Conservation (phyloP, 2,888 invertebrate species). For the Coelinius sp. region DNA sequence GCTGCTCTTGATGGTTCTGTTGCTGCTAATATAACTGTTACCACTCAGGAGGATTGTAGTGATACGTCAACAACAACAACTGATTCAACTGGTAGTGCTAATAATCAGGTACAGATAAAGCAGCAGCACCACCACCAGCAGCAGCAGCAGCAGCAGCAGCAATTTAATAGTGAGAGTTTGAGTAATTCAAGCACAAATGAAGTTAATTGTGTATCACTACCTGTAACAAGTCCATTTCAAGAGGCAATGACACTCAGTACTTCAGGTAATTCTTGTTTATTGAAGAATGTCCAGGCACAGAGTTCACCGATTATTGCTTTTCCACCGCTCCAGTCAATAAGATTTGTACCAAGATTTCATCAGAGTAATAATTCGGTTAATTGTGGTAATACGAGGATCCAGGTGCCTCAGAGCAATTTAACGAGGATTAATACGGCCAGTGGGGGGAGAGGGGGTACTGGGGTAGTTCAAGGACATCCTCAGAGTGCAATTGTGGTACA, state of each 20-base stretch:
- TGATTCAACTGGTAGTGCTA: conserved; percentile 37
- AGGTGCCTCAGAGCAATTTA: conserved; percentile 47
- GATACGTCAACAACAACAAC: conserved; percentile 53
- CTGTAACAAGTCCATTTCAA: conserved; percentile 61
- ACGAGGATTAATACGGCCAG: not conserved
- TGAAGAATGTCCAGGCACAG: conserved; percentile 65
- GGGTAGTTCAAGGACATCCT: conserved; percentile 43
- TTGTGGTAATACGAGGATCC: too few relatives aligned
- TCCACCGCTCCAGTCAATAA: conserved; percentile 66
- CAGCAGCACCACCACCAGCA: not conserved
- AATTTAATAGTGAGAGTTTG: not conserved
- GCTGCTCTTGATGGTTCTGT: conserved; percentile 72
- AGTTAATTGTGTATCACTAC: conserved; percentile 64
- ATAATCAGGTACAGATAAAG: not conserved
- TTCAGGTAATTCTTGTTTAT: conserved; percentile 58
- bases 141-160: not conserved
- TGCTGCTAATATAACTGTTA: conserved; percentile 63
- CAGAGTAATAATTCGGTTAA: conserved; percentile 10
- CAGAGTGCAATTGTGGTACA: conserved; percentile 63
- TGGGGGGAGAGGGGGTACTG: not conserved
- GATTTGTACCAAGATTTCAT: conserved; percentile 66
- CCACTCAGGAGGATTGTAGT: conserved; percentile 63
- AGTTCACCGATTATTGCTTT: conserved; percentile 64
- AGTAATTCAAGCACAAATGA: conserved; percentile 40
- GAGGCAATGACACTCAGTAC: conserved; percentile 46